Conservation (phyloP, 2,888 invertebrate species). For the Drosophila mayaguana region DNA sequence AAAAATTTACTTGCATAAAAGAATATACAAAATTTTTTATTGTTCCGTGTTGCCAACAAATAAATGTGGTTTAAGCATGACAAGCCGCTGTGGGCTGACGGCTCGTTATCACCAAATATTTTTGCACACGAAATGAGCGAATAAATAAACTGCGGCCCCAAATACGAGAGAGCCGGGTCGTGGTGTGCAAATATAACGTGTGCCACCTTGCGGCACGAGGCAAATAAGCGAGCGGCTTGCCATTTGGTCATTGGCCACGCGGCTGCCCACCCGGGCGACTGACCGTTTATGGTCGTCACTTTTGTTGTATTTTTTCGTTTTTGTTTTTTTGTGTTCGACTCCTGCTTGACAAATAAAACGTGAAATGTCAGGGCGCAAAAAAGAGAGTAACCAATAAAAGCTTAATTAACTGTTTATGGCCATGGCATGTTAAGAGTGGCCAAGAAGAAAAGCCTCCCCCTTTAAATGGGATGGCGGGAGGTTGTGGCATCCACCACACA, state of each 20-base stretch:
- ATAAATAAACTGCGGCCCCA: constrained; percentile 64
- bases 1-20: constrained; percentile 30
- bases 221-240: constrained; percentile 53
- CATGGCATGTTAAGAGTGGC: constrained; percentile 71
- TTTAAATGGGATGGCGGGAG: too few species aligned
- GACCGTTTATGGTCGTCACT: constrained; percentile 75
- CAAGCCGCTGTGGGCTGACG: constrained; percentile 69
- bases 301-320: constrained; percentile 18
- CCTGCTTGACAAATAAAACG: constrained; percentile 78
- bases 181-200: constrained; percentile 42
- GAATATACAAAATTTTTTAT: constrained; percentile 58
- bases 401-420: constrained; percentile 80
- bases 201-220: constrained; percentile 57
- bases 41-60: constrained; percentile 62
- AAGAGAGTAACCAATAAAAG: constrained; percentile 78
- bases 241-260: constrained; percentile 30
- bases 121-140: constrained; percentile 79
- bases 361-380: constrained; percentile 70
- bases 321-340: constrained; percentile 39
- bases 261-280: constrained; percentile 19
- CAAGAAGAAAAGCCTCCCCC: constrained; percentile 14
- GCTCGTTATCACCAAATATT: constrained; percentile 80
- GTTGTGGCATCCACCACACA: constrained; percentile 23
- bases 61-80: constrained; percentile 80
- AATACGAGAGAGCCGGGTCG: constrained; percentile 3